Base-by-base conservation (phyloP, 2,113 vertebrate species). In the Motacilla alba region DNA sequence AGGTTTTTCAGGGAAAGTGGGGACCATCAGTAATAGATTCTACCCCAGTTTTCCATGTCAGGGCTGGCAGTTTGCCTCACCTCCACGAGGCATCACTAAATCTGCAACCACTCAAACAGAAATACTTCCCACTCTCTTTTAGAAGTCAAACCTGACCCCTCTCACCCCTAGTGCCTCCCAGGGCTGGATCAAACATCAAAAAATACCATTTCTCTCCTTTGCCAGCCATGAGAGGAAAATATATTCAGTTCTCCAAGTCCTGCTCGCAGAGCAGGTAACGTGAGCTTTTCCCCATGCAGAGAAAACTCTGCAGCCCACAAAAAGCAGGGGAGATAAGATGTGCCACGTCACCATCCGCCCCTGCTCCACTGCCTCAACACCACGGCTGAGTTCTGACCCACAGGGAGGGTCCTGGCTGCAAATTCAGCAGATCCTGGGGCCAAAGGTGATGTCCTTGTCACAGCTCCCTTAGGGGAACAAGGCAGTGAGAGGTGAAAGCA, bases 331-430 rank as follows among this genome's bases (percentile, higher is more conserved):
- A 41, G n/a, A 41, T 41, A 43, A 67, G 58, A 28, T 37, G 8
- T 50, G 56, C n/a, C 31, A 33, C 1, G 8, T 35, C 79, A 78
- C 55, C 60, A 69, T 3, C 31, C 55, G n/a, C 35, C 3, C 8
- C 13, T 53, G 26, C 52, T 28, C 43, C 23, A 8, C 24, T 31
- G 49, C 33, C 41, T 21, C 11, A 22, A 5, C 11, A 33, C 35
- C 7, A 0, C 0, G 39, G 39, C 24, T 41, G 35, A 63, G 58
- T 8, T 44, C 53, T 17, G 67, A 62, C n/a, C 31, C 5, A 10
- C 55, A 19, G 33, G 26, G 4, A 70, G 24, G 23, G 4, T 33
- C 58, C 43, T 26, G 24, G 49, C 31, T 68, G 63, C 58, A 35
- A 28, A 39, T 23, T 15, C 47, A 60, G 69, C 52, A 84, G 55